Base-by-base conservation (phyloP, 2,113 vertebrate genomes). In the Poeciliopsis retropinna region DNA sequence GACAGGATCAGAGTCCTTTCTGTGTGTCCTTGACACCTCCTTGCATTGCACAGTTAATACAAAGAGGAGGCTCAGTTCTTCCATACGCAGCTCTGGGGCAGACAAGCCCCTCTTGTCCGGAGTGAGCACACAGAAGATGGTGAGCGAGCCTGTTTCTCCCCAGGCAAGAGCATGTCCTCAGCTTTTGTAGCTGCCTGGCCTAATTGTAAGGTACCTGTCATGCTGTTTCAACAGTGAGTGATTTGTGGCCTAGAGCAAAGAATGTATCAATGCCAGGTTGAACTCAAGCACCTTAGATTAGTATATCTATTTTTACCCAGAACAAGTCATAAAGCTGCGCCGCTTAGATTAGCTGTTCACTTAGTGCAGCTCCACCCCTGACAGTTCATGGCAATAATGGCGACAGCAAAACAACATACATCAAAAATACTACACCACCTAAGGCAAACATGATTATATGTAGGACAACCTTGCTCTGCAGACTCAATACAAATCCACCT, bases 101-200 rank as follows among this genome's bases (percentile, higher is more conserved):
- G 44, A 74, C 1, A 4, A 44, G 47, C 31, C n/a, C 4, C 0
- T 72, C 72, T 79, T 19, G 17, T 77, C 64, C 74, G 47, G 62
- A 32, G 11, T 41, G 70, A 29, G 73, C 72, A 75, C 8, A 30
- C n/a, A 65, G 64, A 62, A 76, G 61, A 77, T 44, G 32, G 76
- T 44, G 66, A 71, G 66, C 76, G 73, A 67, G 67, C 73, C 66
- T n/a, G 73, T 68, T 74, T 82, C 67, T 84, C 88, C 78, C 30
- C 73, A 68, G 87, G 87, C 91, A 85, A 84, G 84, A 87, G 81
- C 88, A 57, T 64, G 82, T 92, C 87, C 85, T 84, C 63, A 31
- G 54, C 81, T 84, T 65, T 67, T 44, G 81, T 61, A 66, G 79
- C 73, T 41, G 67, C 62, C 72, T 79, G 87, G 75, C 87, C 87